Conservation (phyloP, 2,888 invertebrate genomes). For the Apantesis nais region DNA sequence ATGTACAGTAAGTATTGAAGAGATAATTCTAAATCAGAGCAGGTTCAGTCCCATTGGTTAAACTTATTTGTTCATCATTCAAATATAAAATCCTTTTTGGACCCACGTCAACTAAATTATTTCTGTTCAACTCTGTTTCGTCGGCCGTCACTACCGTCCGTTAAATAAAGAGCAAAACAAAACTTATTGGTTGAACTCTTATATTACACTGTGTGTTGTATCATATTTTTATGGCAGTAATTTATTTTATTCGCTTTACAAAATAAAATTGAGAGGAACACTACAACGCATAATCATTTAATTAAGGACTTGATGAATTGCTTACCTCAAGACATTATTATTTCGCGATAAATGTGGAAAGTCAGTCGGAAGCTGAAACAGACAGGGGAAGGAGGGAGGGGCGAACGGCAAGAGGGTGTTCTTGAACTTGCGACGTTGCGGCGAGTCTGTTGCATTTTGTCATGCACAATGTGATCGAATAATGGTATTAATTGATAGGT, state of each 20-base stretch:
- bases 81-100: constrained; percentile 4
- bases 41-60: not conserved
- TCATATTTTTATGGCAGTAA: not conserved
- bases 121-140: not conserved
- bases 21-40: not conserved
- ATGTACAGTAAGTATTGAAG: not conserved
- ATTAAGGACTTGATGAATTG: not conserved
- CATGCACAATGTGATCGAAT: not conserved
- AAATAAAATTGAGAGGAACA: not conserved
- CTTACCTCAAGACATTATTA: not conserved
- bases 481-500: not conserved
- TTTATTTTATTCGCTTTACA: not conserved
- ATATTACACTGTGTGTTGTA: not conserved
- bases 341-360: constrained; percentile 3
- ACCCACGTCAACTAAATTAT: constrained; percentile 3
- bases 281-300: not conserved
- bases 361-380: constrained; percentile 33
- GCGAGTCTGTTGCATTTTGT: constrained; percentile 30
- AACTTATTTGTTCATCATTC: not conserved
- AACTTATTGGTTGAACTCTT: not conserved
- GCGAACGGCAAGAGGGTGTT: constrained; percentile 39
- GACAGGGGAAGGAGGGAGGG: constrained; percentile 30
- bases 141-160: not conserved
- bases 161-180: not conserved
- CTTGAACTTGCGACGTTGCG: constrained; percentile 60